Percentiles rank a stretch among this genome's conserved stretches.
phyloP scores from a whole-genome alignment of 2,113 vertebrate species.

The Centropus unirufus region DNA sequence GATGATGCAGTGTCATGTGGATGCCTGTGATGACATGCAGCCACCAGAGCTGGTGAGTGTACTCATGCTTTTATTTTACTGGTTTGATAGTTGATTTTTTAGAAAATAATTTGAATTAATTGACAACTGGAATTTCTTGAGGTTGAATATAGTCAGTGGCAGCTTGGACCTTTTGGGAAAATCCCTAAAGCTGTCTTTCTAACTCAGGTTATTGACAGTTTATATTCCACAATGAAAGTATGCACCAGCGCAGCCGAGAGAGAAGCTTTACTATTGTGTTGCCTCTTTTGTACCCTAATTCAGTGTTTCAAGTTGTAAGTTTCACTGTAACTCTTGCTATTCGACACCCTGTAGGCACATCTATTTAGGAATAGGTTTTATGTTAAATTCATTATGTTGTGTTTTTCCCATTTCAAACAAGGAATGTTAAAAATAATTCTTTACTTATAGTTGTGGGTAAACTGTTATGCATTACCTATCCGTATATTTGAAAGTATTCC shows the following conservation, averaged over 20 bases:
- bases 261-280: neutral
- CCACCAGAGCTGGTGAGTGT: slow-evolving; percentile 46
- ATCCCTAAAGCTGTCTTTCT: neutral
- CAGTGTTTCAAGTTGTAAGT: neutral
- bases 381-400: neutral
- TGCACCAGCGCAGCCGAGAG: neutral
- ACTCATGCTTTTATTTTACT: neutral
- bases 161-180: neutral
- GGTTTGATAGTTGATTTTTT: slow-evolving; percentile 18
- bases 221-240: neutral
- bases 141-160: neutral
- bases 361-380: neutral
- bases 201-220: neutral
- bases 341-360: neutral
- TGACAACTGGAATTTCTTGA: neutral
- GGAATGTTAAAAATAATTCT: slow-evolving; percentile 1
- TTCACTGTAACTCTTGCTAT: neutral
- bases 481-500: neutral
- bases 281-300: neutral
- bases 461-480: neutral
- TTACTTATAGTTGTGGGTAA: neutral
- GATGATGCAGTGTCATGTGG: slow-evolving; percentile 58
- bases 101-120: neutral
- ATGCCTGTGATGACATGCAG: slow-evolving; percentile 52
- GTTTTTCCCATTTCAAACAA: neutral